Conservation (phyloP, 2,113 vertebrate species). For the Callocephalon fimbriatum region DNA sequence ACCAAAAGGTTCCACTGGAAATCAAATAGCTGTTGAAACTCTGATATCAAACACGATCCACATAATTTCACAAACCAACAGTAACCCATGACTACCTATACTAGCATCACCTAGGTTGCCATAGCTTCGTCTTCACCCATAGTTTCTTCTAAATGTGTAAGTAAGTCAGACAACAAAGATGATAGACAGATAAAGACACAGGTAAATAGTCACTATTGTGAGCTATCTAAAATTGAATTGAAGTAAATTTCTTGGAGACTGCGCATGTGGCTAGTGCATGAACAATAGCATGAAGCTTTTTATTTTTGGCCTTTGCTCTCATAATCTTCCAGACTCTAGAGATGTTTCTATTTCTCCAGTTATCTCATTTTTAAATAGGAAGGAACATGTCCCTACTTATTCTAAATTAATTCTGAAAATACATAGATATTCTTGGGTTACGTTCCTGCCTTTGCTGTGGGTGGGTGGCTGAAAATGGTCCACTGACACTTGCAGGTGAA, state of each 20-base stretch:
- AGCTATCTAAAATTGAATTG: neutral
- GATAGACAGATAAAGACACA: neutral
- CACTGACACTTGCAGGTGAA: neutral
- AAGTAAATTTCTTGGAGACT: neutral
- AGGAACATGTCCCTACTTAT: neutral
- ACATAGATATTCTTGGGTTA: neutral
- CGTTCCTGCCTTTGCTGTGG: neutral
- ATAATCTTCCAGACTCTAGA: neutral
- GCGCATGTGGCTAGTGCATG: neutral
- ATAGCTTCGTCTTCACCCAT: neutral
- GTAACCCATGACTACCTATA: neutral
- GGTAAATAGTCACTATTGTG: neutral
- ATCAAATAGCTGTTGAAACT: neutral
- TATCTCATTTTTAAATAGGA: neutral
- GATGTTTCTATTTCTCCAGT: neutral
- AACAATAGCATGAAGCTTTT: neutral
- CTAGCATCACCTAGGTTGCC: neutral
- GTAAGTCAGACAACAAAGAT: neutral
- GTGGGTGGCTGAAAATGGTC: neutral
- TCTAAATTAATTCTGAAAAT: slow-evolving; percentile 32
- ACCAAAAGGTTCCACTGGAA: neutral
- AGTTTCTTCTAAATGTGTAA: neutral
- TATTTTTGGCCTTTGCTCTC: neutral
- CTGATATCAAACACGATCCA: neutral
- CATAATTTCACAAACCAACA: neutral